Evolutionary conservation across 2,797 vertebrate genomes (phyloP).

Genomic region (Sebastes hubbsi): DNA sequence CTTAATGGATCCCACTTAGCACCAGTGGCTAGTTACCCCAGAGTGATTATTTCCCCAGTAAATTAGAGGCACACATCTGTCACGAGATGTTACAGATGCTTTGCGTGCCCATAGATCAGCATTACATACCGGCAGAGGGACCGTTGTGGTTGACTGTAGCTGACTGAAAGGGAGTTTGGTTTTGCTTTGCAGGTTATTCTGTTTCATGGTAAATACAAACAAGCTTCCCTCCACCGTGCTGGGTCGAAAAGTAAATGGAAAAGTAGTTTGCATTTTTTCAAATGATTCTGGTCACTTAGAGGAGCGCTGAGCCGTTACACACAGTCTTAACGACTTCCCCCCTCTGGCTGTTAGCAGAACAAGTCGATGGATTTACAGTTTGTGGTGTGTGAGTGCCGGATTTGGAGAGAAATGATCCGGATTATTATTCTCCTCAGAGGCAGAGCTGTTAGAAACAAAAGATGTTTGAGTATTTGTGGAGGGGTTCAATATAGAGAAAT

Average conservation of each 20-base stretch:
- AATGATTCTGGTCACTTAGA: slow-evolving; percentile 57
- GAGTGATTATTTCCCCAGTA: slow-evolving; percentile 32
- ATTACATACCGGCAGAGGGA: not conserved
- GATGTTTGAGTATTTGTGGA: not conserved
- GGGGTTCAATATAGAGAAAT: not conserved
- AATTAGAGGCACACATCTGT: slow-evolving; percentile 45
- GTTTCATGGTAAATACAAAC: not conserved
- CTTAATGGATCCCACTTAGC: slow-evolving; percentile 61
- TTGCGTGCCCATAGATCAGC: slow-evolving; percentile 4
- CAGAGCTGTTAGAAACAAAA: not conserved
- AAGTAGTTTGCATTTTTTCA: slow-evolving; percentile 12
- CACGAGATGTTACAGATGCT: slow-evolving; percentile 5
- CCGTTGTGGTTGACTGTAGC: not conserved
- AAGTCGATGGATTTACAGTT: slow-evolving; percentile 45
- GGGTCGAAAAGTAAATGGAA: slow-evolving; percentile 19
- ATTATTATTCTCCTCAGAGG: slow-evolving; percentile 31
- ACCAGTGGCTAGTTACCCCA: slow-evolving; percentile 40
- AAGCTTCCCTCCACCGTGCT: not conserved
- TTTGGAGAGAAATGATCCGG: slow-evolving; percentile 21
- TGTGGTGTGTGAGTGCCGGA: slow-evolving; percentile 7
- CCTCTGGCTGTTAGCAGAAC: slow-evolving; percentile 39
- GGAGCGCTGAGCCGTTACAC: slow-evolving; percentile 29
- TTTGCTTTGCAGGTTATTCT: not conserved
- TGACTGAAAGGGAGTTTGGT: not conserved
- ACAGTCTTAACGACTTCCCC: slow-evolving; percentile 41